Evolutionary conservation across 53 echinoderm and acorn worm genomes (phyloP).

Genomic region (Echinometra lucunter): DNA sequence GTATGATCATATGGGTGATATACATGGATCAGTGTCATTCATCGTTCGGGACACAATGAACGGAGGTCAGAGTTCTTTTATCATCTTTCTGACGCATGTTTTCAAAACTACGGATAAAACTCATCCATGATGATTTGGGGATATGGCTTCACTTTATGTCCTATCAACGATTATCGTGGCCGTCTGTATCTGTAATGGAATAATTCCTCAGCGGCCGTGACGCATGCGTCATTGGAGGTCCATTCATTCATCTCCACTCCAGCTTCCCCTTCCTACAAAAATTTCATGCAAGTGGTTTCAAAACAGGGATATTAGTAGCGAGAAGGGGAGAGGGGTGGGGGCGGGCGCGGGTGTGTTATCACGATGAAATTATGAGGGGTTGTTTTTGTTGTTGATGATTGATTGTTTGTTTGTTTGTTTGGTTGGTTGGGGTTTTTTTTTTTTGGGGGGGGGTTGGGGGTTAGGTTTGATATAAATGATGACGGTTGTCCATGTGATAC

Average conservation of each 20-base stretch:
- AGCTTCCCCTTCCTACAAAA: background rate
- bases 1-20: too few species aligned
- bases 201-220: constrained; percentile 2
- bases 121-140: too few species aligned
- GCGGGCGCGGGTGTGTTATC: background rate
- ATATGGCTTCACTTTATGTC: too few species aligned
- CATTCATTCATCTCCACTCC: background rate
- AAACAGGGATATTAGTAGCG: constrained; percentile 8
- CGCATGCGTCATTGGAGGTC: constrained; percentile 3
- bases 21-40: too few species aligned
- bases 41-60: too few species aligned
- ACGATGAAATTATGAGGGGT: background rate
- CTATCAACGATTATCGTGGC: background rate
- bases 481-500: background rate
- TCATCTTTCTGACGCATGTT: background rate
- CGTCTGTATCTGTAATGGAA: constrained; percentile 23
- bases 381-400: too few species aligned
- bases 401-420: too few species aligned
- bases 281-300: background rate
- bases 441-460: too few species aligned
- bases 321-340: background rate
- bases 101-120: background rate
- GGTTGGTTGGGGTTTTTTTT: too few species aligned
- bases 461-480: background rate
- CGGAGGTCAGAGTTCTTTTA: background rate